phyloP scores from a whole-genome alignment of 2,797 vertebrate genomes.

The Sarcoramphus papa region DNA sequence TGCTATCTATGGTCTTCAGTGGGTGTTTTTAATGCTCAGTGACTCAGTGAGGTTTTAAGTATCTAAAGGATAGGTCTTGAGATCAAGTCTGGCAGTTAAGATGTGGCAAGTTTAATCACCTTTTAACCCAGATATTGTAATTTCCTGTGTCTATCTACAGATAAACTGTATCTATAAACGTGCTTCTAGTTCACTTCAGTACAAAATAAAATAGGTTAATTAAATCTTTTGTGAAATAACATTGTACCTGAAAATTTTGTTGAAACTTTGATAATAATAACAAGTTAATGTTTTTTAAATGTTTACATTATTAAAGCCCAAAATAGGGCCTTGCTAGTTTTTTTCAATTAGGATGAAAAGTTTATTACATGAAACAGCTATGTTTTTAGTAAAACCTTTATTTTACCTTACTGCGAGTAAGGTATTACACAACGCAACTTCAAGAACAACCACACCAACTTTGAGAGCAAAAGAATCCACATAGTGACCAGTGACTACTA shows the following conservation, averaged over 20 bases:
- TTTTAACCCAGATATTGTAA: neutral
- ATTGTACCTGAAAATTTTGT: neutral
- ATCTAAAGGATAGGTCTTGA: neutral
- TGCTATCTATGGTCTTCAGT: accelerated
- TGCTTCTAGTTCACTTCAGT: neutral
- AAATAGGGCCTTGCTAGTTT: neutral
- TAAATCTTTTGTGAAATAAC: neutral
- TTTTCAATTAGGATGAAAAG: neutral
- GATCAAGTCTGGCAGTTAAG: neutral
- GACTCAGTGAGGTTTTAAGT: neutral
- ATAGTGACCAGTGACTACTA: no score
- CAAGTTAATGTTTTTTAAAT: neutral
- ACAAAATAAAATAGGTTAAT: neutral
- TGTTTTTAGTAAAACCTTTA: neutral
- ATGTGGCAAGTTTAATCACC: neutral
- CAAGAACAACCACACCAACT: no score
- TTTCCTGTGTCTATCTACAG: neutral
- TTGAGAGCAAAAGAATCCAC: no score
- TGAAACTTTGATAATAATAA: neutral
- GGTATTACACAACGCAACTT: no score
- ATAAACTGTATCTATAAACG: neutral
- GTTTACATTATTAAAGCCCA: neutral
- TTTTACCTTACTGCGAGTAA: neutral
- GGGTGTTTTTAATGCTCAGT: neutral
- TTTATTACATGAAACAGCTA: neutral